Percentiles rank a stretch among this genome's conserved stretches.
Conservation (phyloP, 2,797 vertebrate species). For the Sebastes glaucus region DNA sequence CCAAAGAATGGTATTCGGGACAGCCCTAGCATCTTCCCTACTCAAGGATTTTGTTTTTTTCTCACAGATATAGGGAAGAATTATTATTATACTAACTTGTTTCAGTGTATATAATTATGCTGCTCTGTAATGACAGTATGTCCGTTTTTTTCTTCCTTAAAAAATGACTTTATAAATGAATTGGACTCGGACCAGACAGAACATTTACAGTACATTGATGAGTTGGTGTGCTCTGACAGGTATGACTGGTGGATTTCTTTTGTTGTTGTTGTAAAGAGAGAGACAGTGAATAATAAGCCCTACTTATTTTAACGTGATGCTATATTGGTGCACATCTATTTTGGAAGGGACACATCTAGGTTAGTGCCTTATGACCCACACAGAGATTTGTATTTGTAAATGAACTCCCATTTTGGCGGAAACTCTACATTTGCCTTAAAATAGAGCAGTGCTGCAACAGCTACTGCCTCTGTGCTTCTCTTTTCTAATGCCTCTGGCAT, state of each 20-base stretch:
- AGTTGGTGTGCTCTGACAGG: neutral
- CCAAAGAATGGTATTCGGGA: too few species aligned
- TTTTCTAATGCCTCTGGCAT: constrained; percentile 46
- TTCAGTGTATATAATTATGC: neutral
- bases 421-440: constrained; percentile 9
- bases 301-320: constrained; percentile 39
- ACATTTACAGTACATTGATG: neutral
- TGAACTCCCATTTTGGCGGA: constrained; percentile 1
- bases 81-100: neutral
- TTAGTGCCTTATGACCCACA: constrained; percentile 11
- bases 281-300: neutral
- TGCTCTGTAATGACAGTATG: neutral
- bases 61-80: neutral
- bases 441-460: constrained; percentile 18
- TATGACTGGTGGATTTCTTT: neutral
- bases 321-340: constrained; percentile 43
- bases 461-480: constrained; percentile 4
- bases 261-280: constrained; percentile 11
- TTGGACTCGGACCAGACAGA: neutral
- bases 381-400: constrained; percentile 21
- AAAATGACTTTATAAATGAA: neutral
- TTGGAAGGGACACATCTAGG: constrained; percentile 31
- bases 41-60: neutral
- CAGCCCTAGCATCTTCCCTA: too few species aligned
- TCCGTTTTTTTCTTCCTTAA: neutral